Evolutionary conservation across 2,888 invertebrate species (phyloP), one percentile per base, ranked within the genome.

Genomic region (Yponomeuta evonymella): DNA sequence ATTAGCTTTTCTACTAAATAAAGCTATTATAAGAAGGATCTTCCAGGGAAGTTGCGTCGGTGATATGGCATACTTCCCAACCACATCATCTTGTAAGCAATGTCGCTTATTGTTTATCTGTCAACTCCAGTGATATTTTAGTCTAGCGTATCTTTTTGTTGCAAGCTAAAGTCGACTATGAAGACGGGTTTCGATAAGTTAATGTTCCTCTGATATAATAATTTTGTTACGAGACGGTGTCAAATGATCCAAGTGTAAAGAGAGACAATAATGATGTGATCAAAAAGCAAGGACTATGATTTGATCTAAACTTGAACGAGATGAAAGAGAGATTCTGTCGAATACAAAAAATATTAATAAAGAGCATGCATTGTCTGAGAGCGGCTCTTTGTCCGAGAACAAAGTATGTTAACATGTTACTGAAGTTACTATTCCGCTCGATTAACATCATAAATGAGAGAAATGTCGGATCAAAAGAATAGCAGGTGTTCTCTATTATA

Each of bases 361-460:
- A 89, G 84, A 82, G 80, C 73, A 72, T 74, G 85, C 80, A 90
- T 90, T 90, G 92, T 92, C 86, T 89, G 88, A 79, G 83, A 76
- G 82, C 81, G 79, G 76, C 79, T 85, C 89, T 88, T 92, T 92
- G 90, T 90, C 83, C 82, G 81, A 79, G 81, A 83, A 84, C 85
- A 82, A 84, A 88, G 83, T 86, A 84, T 86, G 88, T 88, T 87
- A 88, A 86, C 87, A 86, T 81, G 83, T 81, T 81, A 85, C 15
- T 58, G 51, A 58, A 58, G 51, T 58, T 15, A 58, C 51, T 84
- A 89, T 87, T 87, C 85, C 89, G 89, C 86, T 89, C 91, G 85
- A 90, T 92, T 91, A 88, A 84, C 83, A 81, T 90, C 90, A 92
- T 91, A 92, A 91, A 91, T 90, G 90, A 91, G 91, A 89, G 90